Conservation (phyloP, 2,888 invertebrate species). For the Hirtodrosophila alboralis region DNA sequence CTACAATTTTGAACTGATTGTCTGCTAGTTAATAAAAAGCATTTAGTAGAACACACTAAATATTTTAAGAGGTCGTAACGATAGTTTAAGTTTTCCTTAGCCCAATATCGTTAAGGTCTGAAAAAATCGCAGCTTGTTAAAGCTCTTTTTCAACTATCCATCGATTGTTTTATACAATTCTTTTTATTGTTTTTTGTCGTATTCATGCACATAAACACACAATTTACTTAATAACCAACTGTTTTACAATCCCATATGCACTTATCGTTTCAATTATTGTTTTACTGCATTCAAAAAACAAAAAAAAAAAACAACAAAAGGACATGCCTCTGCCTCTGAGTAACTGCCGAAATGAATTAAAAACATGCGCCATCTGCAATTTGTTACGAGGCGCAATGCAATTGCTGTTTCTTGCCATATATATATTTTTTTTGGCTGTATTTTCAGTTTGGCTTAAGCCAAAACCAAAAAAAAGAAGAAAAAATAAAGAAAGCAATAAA, state of each 20-base stretch:
- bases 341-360: slow-evolving; percentile 69
- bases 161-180: no score
- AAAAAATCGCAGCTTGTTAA: no score
- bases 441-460: slow-evolving; percentile 52
- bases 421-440: slow-evolving; percentile 30
- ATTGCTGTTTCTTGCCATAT: slow-evolving; percentile 32
- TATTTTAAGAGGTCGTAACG: background rate
- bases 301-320: slow-evolving; percentile 32
- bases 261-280: slow-evolving; percentile 50
- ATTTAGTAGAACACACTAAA: background rate
- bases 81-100: no score
- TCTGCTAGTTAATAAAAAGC: slow-evolving; percentile 1
- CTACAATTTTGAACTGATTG: slow-evolving; percentile 32
- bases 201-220: slow-evolving; percentile 18
- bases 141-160: no score
- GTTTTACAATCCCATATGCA: slow-evolving; percentile 12
- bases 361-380: slow-evolving; percentile 75
- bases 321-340: slow-evolving; percentile 21
- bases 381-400: slow-evolving; percentile 54
- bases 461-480: slow-evolving; percentile 20
- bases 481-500: no score
- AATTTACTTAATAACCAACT: slow-evolving; percentile 42
- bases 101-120: no score
- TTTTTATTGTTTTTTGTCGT: no score
- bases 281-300: slow-evolving; percentile 40